Evolutionary conservation across 2,113 vertebrate genomes (phyloP), one percentile per base, ranked within the genome.

Genomic region (Daubentonia madagascariensis): DNA sequence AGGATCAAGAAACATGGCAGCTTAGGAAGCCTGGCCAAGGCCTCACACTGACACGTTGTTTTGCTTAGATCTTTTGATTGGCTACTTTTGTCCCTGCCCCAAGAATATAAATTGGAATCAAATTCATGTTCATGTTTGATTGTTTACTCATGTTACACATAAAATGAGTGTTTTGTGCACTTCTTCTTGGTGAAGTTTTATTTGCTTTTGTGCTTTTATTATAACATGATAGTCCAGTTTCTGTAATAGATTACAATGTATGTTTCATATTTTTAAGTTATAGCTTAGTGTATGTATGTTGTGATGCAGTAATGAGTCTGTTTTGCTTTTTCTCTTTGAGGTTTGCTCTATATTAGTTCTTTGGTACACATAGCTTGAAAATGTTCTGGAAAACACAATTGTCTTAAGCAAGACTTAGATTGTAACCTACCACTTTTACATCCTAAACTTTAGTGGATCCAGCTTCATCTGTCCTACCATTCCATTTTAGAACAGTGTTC

Each of bases 1-100:
- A 96, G 57, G 91, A 98, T 93, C 94, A 93, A 94, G 97, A 95
- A 92, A 98, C 52, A 70, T 61, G 85, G 79, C 63, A 96, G 80
- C 0, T 35, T 76, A 75, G 97, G 96, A 98, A 96, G 68, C 54
- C 79, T 37, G 17, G 40, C 45, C 94, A 88, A 94, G 97, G 97
- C 97, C 83, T 98, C 96, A 23, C 59, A 59, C 94, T 40, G 96
- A 94, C 68, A 50, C 40, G 22, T 93, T 95, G 37, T 97, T 98
- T 98, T 84, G 65, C 94, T 96, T 98, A 65, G 14, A 40, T 37
- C 91, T 96, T 98, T 98, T 91, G 96, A 96, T 94, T 97, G 61
- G 91, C 97, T 65, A 32, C 97, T 98, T 98, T 98, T 96, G n/a
- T 94, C 86, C 1, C 10, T 88, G 90, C 85, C 96, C 93, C 95